phyloP scores from a whole-genome alignment of 2,797 vertebrate genomes.

The Coluber constrictor region DNA sequence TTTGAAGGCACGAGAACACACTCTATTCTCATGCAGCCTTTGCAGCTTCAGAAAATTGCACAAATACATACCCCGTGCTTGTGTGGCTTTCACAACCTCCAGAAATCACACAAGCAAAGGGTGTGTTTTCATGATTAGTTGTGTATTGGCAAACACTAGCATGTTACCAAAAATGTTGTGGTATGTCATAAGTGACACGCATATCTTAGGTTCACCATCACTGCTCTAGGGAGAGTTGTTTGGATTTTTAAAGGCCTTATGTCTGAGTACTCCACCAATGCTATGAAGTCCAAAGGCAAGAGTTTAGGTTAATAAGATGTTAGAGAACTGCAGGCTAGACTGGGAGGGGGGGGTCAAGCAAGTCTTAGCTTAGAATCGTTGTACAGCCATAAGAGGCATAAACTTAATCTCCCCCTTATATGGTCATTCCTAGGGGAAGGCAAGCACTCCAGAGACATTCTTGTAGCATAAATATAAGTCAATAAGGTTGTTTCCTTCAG shows the following conservation, averaged over 20 bases:
- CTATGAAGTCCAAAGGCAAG: not conserved
- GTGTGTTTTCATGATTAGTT: not conserved
- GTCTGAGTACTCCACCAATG: not conserved
- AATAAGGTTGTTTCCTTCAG: not conserved
- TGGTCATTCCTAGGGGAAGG: not conserved
- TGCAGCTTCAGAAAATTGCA: not conserved
- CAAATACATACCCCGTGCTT: not conserved
- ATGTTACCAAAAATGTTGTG: not conserved
- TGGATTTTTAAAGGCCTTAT: not conserved
- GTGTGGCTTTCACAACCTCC: not conserved
- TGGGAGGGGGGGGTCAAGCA: not conserved
- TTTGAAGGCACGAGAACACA: not conserved
- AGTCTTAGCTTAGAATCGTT: not conserved
- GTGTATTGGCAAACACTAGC: not conserved
- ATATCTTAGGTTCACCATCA: not conserved
- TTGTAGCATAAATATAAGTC: not conserved
- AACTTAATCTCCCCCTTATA: not conserved
- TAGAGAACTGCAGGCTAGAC: not conserved
- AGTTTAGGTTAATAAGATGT: not conserved
- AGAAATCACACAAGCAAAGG: not conserved
- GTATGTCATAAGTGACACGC: not conserved
- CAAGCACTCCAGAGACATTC: not conserved
- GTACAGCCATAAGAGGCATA: not conserved
- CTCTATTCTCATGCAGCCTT: not conserved
- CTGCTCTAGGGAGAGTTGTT: not conserved